These are phyloP conservation scores for Rhipidura dahli DNA, from an alignment of 2,113 vertebrate genomes.

Conservation along the genomic window DNA sequence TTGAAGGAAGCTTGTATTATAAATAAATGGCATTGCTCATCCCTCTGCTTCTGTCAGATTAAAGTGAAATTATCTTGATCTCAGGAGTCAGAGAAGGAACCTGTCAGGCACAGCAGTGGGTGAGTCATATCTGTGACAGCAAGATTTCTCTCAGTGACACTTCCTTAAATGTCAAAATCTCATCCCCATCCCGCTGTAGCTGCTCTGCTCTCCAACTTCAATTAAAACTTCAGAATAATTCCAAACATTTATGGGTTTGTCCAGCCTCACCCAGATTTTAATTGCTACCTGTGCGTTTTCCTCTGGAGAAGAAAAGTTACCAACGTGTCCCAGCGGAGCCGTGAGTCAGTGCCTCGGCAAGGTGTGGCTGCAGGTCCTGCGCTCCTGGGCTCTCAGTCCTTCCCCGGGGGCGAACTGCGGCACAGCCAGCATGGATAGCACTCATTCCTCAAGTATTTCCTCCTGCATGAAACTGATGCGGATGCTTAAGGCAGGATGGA, in stretches of 20 bases:
- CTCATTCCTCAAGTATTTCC: neutral
- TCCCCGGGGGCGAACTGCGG: neutral
- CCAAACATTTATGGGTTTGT: conserved; percentile 10
- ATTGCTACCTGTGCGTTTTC: neutral
- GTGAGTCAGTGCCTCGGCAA: neutral
- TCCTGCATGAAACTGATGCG: fast-evolving
- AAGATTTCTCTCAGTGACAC: neutral
- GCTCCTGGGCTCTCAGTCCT: neutral
- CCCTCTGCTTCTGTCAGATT: neutral
- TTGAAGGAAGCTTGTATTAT: neutral
- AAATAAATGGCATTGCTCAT: neutral
- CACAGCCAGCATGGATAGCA: neutral
- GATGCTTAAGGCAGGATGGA: neutral
- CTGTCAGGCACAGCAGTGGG: neutral
- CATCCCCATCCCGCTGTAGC: neutral
- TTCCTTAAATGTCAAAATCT: neutral
- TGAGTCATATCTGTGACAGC: neutral
- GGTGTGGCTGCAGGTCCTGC: neutral
- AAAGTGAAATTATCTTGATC: neutral
- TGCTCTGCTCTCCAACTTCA: neutral
- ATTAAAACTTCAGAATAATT: neutral
- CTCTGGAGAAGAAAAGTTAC: neutral
- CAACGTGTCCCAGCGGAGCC: neutral
- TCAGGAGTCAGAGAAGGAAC: neutral
- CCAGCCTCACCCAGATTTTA: conserved; percentile 44